A percentile compares a stretch with the other conserved stretches of the same genome.
Conservation (phyloP, 1,140 invertebrate genomes). For the Macrostomum lignano region DNA sequence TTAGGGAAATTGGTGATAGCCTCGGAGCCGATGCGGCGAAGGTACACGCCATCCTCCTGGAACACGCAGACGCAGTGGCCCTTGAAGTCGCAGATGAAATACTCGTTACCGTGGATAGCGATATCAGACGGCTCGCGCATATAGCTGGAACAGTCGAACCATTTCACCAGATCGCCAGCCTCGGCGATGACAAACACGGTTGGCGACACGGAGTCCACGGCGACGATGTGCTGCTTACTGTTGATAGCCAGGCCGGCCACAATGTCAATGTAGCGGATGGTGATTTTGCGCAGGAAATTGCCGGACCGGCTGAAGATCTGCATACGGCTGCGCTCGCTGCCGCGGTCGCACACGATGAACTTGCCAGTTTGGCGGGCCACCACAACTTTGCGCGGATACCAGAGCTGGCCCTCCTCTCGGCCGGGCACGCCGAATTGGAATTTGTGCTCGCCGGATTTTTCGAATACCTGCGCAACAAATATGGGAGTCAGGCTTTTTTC, state of each 20-base stretch:
- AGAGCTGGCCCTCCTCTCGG: conserved; percentile 61
- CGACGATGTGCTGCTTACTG: conserved; percentile 51
- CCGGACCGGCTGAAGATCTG: conserved; percentile 47
- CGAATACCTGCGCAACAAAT: neutral
- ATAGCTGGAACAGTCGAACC: conserved; percentile 84
- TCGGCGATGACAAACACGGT: conserved; percentile 77
- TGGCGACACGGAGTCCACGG: conserved; percentile 79
- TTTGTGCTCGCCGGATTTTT: conserved; percentile 4
- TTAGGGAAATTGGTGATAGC: conserved; percentile 83
- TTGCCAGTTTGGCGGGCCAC: conserved; percentile 38
- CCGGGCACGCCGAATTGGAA: conserved; percentile 9
- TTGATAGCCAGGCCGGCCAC: conserved; percentile 78
- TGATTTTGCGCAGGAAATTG: conserved; percentile 55
- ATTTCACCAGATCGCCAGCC: conserved; percentile 54
- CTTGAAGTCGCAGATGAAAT: conserved; percentile 88
- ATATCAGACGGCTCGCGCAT: conserved; percentile 89
- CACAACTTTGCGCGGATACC: conserved; percentile 80
- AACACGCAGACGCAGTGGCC: conserved; percentile 85
- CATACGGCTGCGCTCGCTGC: conserved; percentile 74
- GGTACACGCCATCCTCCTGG: conserved; percentile 56
- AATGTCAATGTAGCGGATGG: conserved; percentile 72
- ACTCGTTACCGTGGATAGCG: conserved; percentile 66
- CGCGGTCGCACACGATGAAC: conserved; percentile 78
- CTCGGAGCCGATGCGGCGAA: conserved; percentile 69
- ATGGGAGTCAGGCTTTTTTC: neutral